These are phyloP conservation scores for Cydia splendana DNA, from an alignment of 1,140 invertebrate species.

Conservation along the genomic window DNA sequence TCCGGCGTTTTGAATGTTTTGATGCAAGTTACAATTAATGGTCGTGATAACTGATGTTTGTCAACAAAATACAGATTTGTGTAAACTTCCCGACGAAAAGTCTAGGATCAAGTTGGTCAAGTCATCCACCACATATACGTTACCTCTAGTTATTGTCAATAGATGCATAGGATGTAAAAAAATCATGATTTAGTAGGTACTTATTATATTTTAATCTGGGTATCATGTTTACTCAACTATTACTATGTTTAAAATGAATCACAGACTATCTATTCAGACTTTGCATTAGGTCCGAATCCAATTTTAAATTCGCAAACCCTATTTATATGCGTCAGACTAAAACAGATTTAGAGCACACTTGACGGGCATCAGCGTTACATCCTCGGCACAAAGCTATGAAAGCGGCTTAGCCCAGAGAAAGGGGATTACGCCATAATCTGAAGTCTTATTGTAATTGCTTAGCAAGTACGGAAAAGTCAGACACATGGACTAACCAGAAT, in stretches of 20 bases:
- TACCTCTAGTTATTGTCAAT: too few species aligned
- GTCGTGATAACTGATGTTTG: too few species aligned
- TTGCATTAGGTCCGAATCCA: background rate
- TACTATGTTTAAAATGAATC: background rate
- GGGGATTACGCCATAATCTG: slow-evolving; percentile 72
- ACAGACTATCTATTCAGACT: background rate
- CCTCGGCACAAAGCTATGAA: slow-evolving; percentile 72
- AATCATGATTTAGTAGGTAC: too few species aligned
- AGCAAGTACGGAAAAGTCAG: background rate
- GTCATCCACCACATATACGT: too few species aligned
- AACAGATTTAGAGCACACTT: slow-evolving; percentile 71
- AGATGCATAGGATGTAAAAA: too few species aligned
- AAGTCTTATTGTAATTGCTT: background rate
- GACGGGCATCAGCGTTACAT: slow-evolving; percentile 64
- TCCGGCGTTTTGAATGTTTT: too few species aligned
- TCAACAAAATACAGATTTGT: too few species aligned
- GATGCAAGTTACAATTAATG: too few species aligned
- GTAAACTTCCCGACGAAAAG: too few species aligned
- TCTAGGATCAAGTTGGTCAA: too few species aligned
- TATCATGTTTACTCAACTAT: too few species aligned
- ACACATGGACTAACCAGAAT: background rate
- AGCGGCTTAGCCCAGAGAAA: slow-evolving; percentile 70
- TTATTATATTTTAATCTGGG: too few species aligned
- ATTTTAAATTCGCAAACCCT: slow-evolving; percentile 25
- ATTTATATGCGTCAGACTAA: slow-evolving; percentile 45